Base-by-base conservation (phyloP, 2,797 vertebrate species). In the Bucorvus abyssinicus region DNA sequence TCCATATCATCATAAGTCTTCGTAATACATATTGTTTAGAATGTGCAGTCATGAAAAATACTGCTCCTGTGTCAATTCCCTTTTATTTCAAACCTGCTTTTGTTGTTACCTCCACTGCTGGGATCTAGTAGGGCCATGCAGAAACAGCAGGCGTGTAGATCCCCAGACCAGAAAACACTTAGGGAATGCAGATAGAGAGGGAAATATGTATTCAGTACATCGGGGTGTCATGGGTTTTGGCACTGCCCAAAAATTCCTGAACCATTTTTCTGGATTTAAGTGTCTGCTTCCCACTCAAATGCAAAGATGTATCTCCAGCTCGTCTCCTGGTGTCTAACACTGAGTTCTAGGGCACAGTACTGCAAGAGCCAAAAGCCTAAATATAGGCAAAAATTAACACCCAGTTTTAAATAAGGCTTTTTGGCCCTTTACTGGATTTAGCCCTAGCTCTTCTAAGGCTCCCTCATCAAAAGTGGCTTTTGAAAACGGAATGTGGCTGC, bases 1-100 rank as follows among this genome's bases (percentile, higher is more conserved):
- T 26, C 17, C 7, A 3, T 47, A 45, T 21, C 7, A 65, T 55
- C 16, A 1, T 55, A 49, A 78, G 4, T 60, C 32, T 64, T 38
- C 18, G 15, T 61, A 65, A 81, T n/a, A 47, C 14, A 47, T 78
- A 69, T 84, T 84, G 47, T 42, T 69, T 81, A 52, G 53, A 30
- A 73, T n/a, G 20, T 59, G 22, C 12, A 71, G 36, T 34, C 59
- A 59, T 57, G 14, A 92, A 89, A 93, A 83, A 42, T 30, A 84
- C 19, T 50, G 19, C 14, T 89, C 34, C 53, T 32, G 8, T 9
- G 9, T 38, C 44, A 86, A 81, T 11, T 30, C 22, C 3, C 3
- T 75, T 89, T 87, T 49, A 84, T 78, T 93, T 88, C 52, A 78
- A 64, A 57, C 10, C 27, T 34, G 40, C 5, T 65, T 86, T 77